Evolutionary conservation across 2,113 vertebrate genomes (phyloP), one percentile per base, ranked within the genome.

Genomic region (Pagrus major): DNA sequence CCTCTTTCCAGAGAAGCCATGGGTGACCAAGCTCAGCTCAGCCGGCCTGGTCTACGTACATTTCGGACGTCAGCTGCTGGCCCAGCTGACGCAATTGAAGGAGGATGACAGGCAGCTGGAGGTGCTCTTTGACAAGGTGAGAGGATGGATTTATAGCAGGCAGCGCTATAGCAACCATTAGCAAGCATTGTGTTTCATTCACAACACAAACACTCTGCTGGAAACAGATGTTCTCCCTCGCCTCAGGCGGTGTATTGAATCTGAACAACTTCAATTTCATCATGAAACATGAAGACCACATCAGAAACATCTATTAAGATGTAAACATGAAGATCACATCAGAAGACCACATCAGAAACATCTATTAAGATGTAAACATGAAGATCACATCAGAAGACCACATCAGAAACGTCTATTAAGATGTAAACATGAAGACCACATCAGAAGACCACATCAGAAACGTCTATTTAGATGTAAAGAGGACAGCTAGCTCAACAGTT

Each of bases 1-100:
- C 88, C 91, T 99, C 61, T 92, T 88, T 67, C 96, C 96, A 0
- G 95, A 95, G 76, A 98, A 98, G 89, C 96, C 94, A 0, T 99
- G 98, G 97, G 94, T 92, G 81, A 99, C 98, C 6, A 98, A 97
- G 88, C 94, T 99, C 86, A 99, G 98, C 95, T 99, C 98, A 0
- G 98, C 98, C 0, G 98, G 98, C 25, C 87, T 99, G 59, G 86
- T 99, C 12, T 99, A 99, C 58, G 85, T 96, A 9, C 97, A 99
- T 89, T 99, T 98, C 3, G 98, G 98, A 18, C 90, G 83, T 33
- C 94, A 88, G 49, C 91, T 99, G 73, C 93, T 99, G 6, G 89
- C 95, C 0, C 91, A 87, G 55, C 92, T 97, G 65, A 94, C 97
- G 56, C 84, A 91, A 25, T 92, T 95, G 71, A 93, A 93, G 0